Evolutionary conservation across 1,140 invertebrate genomes (phyloP).

Genomic region (Diachasmimorpha longicaudata): DNA sequence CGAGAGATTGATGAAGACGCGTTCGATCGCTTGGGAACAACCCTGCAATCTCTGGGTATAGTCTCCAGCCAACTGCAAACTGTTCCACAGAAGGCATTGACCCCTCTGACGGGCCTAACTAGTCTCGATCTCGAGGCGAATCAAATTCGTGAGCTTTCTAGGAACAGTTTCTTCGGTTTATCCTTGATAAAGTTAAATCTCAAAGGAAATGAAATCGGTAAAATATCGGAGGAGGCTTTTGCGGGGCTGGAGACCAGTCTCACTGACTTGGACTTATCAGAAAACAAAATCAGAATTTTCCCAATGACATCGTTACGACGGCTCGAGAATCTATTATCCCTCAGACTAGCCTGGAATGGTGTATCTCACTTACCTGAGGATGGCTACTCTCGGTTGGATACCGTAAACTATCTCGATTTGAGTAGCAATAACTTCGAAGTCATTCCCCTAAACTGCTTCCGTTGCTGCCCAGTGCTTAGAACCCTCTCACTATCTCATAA

Average conservation of each 20-base stretch:
- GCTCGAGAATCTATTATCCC: conserved; percentile 73
- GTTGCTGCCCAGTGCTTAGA: conserved; percentile 77
- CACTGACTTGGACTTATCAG: conserved; percentile 82
- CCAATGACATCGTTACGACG: conserved; percentile 80
- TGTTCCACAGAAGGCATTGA: conserved; percentile 82
- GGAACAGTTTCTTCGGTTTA: conserved; percentile 86
- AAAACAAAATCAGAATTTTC: conserved; percentile 83
- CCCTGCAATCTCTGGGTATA: conserved; percentile 80
- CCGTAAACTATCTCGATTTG: conserved; percentile 79
- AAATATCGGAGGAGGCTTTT: conserved; percentile 84
- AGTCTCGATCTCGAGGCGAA: conserved; percentile 85
- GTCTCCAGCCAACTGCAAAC: conserved; percentile 79
- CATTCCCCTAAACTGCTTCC: conserved; percentile 78
- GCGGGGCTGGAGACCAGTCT: conserved; percentile 80
- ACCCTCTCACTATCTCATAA: conserved; percentile 85
- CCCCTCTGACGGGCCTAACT: conserved; percentile 74
- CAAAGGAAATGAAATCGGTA: conserved; percentile 80
- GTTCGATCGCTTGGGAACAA: conserved; percentile 73
- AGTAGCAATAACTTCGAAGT: conserved; percentile 84
- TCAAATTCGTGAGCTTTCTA: conserved; percentile 79
- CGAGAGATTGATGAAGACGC: conserved; percentile 77
- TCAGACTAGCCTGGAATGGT: conserved; percentile 85
- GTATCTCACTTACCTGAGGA: conserved; percentile 74
- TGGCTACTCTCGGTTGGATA: conserved; percentile 73
- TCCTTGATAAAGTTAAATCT: conserved; percentile 82